Conservation (phyloP, 2,113 vertebrate genomes). For the Ginglymostoma cirratum region DNA sequence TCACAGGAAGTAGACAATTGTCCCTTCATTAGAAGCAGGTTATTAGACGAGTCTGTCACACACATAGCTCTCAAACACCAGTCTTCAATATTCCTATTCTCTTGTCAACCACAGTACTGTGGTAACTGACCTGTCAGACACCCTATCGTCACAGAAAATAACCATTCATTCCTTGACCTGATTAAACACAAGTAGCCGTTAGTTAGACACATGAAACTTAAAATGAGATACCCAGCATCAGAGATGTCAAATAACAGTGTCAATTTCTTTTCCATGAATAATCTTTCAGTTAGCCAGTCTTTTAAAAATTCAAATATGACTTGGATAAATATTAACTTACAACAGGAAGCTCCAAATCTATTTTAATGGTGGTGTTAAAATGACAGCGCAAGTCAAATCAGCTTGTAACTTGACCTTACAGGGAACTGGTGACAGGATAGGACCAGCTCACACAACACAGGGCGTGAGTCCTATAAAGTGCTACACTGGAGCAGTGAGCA, state of each 20-base stretch:
- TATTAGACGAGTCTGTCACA: background rate
- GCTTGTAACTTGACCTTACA: background rate
- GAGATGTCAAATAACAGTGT: background rate
- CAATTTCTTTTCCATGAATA: background rate
- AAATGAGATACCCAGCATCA: background rate
- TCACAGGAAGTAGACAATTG: background rate
- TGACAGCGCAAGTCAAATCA: background rate
- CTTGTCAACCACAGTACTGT: background rate
- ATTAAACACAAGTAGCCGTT: background rate
- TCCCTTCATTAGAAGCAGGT: constrained; percentile 18
- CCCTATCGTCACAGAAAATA: background rate
- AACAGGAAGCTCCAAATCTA: background rate
- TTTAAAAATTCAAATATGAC: background rate
- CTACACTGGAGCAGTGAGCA: background rate
- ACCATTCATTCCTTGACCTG: background rate
- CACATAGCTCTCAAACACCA: background rate
- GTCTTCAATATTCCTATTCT: background rate
- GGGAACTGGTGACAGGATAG: background rate
- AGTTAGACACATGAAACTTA: background rate
- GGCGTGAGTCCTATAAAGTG: background rate
- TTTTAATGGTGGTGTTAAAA: background rate
- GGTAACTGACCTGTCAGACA: background rate
- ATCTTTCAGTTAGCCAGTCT: background rate
- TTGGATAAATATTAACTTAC: background rate
- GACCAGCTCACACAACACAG: background rate